phyloP scores from a whole-genome alignment of 2,888 invertebrate species.

The Boloria selene region DNA sequence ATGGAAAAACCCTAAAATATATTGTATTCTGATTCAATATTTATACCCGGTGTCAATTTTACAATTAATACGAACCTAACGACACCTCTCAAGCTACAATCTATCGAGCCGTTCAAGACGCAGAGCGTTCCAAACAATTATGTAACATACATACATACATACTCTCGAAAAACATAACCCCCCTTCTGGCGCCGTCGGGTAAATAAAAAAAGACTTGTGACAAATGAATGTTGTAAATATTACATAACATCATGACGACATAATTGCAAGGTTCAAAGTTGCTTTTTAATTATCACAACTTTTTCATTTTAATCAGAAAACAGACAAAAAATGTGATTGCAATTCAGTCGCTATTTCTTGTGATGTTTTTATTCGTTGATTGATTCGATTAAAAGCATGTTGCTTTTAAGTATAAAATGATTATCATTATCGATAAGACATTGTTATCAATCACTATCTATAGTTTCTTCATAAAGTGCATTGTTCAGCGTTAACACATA shows the following conservation, averaged over 20 bases:
- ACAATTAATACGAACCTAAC: no score
- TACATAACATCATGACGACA: neutral
- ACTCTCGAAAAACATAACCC: no score
- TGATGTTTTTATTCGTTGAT: slow-evolving; percentile 9
- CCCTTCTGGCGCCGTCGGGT: no score
- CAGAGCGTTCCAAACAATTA: no score
- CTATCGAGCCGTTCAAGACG: no score
- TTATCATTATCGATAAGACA: slow-evolving; percentile 25
- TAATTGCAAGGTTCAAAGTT: neutral
- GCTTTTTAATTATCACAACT: neutral
- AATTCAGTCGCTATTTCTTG: neutral
- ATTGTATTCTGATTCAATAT: no score
- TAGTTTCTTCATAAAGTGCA: slow-evolving; percentile 17
- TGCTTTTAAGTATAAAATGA: slow-evolving; percentile 23
- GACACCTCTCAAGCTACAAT: no score
- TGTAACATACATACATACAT: no score
- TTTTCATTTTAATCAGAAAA: neutral
- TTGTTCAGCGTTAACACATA: slow-evolving; percentile 21
- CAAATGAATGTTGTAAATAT: no score
- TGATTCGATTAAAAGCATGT: slow-evolving; percentile 17
- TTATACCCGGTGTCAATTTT: no score
- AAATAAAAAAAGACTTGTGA: no score
- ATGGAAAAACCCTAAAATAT: no score
- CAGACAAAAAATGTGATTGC: neutral
- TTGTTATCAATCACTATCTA: slow-evolving; percentile 27